Evolutionary conservation across 53 echinoderm and acorn worm species (phyloP), one percentile per base, ranked within the genome.

Genomic region (Luidia sarsii): DNA sequence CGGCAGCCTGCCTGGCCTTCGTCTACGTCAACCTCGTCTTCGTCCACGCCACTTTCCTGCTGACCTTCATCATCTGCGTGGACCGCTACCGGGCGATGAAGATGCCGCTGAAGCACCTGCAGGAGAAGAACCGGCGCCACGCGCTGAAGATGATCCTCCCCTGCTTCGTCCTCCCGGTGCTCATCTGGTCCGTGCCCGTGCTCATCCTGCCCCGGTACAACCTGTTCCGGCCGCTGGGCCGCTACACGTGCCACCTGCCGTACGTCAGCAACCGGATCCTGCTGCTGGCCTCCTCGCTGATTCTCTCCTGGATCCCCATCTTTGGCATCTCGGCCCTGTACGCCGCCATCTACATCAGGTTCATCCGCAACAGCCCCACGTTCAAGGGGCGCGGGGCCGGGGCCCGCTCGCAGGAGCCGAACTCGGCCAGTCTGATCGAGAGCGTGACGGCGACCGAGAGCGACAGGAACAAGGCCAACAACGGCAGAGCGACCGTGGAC

Each of bases 1-100:
- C 60, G 9, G 32, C 20, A 21, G 64, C 81, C 18, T 90, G 90
- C 57, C 73, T 65, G 0, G 63, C 36, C 29, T 75, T 86, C 57
- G 53, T 86, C 75, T 86, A 66, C 60, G 38, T 86, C 86, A 86
- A 90, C 43, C 52, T 65, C 31, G 69, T 86, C 6, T 68, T 90
- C 36, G 82, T 82, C 9, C 90, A 90, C 80, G 82, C 59, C 2
- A 86, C 90, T 22, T 74, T 90, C 67, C 39, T 90, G 3, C 61
- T 86, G 8, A 67, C 86, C 9, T 50, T 86, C 30, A 86, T 90
- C 74, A 90, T 90, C 30, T 80, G 86, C 57, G 74, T 90, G 36
- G 86, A 90, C 39, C 51, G 90, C 4, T 86, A 90, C 60, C 29
- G 71, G 65, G 86, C 90, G 50, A 50, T 82, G 33, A 29, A 31